Percentiles rank a stretch among this genome's conserved stretches.
Evolutionary conservation across 2,113 vertebrate genomes (phyloP).

Genomic region (Macheiramphus alcinus): DNA sequence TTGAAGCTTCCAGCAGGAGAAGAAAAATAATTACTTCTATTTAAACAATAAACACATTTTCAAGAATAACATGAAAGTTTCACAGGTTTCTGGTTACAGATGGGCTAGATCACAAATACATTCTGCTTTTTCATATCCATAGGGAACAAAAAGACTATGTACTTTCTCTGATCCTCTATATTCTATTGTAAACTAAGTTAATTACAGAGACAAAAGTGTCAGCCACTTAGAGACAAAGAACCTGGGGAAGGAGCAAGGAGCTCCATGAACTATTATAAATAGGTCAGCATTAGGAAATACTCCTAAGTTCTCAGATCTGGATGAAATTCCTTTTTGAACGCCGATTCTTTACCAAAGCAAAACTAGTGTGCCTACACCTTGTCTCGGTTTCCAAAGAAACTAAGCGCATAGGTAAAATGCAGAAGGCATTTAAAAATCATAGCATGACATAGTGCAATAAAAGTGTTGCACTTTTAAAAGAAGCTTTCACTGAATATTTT

Average conservation of each 20-base stretch:
- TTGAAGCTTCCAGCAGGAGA: slow-evolving; percentile 30
- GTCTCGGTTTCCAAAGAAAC: not conserved
- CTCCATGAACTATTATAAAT: not conserved
- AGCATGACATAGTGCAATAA: not conserved
- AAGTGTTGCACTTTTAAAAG: not conserved
- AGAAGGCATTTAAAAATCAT: not conserved
- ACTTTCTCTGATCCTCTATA: not conserved
- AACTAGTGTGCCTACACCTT: not conserved
- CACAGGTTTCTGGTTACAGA: slow-evolving; percentile 27
- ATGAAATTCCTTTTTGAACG: not conserved
- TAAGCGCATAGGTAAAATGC: not conserved
- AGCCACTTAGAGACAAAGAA: not conserved
- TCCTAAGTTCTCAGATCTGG: not conserved
- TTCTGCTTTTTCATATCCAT: not conserved
- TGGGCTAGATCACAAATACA: slow-evolving; percentile 23
- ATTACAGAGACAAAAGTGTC: not conserved
- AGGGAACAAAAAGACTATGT: not conserved
- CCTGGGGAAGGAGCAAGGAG: not conserved
- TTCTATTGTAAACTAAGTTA: not conserved
- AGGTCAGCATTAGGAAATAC: not conserved
- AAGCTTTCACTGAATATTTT: not conserved
- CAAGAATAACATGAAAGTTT: slow-evolving; percentile 41
- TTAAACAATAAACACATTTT: slow-evolving; percentile 63
- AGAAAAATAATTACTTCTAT: slow-evolving; percentile 60
- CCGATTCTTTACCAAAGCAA: not conserved